A percentile compares a stretch with the other conserved stretches of the same genome.
phyloP scores from a whole-genome alignment of 2,797 vertebrate genomes.

The Serranus cabrilla region DNA sequence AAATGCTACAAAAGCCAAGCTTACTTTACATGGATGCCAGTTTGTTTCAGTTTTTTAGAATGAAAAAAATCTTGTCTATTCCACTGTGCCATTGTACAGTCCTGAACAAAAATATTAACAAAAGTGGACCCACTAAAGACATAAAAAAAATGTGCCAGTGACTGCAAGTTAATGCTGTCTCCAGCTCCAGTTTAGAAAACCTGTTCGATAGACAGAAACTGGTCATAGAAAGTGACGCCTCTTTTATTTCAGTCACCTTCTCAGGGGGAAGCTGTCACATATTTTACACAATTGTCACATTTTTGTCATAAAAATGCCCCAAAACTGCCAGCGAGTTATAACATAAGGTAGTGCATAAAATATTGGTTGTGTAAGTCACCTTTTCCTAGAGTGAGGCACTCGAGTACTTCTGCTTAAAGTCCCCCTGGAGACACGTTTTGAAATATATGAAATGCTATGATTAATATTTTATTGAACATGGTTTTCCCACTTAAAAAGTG shows the following conservation, averaged over 20 bases:
- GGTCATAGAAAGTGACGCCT: not conserved
- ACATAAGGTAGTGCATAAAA: too few relatives aligned
- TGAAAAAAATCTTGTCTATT: not conserved
- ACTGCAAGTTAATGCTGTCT: not conserved
- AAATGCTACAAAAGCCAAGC: not conserved
- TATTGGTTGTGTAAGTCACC: too few relatives aligned
- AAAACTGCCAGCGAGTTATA: not conserved
- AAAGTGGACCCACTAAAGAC: not conserved
- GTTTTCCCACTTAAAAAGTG: too few relatives aligned
- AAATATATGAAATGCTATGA: too few relatives aligned
- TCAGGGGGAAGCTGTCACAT: not conserved
- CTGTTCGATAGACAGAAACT: not conserved
- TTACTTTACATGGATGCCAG: not conserved
- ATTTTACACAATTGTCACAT: not conserved
- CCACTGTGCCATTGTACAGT: not conserved
- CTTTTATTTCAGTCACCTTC: conserved; percentile 3
- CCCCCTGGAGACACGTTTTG: too few relatives aligned
- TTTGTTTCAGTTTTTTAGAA: not conserved
- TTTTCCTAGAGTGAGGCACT: too few relatives aligned
- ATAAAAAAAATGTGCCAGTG: not conserved
- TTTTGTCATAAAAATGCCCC: not conserved
- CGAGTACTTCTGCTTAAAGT: too few relatives aligned
- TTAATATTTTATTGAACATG: too few relatives aligned
- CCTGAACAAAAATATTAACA: not conserved
- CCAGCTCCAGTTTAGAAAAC: not conserved